Evolutionary conservation across 2,113 vertebrate species (phyloP).

Genomic region (Hoplias malabaricus): DNA sequence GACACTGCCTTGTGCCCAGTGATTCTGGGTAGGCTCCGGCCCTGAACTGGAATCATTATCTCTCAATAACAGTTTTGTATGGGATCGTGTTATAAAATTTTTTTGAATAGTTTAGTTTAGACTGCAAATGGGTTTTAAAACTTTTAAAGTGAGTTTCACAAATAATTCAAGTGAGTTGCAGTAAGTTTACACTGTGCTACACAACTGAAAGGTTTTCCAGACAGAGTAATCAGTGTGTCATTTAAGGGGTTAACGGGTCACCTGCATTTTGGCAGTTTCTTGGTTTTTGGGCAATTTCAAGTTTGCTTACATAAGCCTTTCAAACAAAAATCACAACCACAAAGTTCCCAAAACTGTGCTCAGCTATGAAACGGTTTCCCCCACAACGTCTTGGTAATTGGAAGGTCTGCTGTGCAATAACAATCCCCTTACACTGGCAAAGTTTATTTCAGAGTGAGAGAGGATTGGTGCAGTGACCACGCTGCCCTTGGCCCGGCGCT

Average conservation of each 20-base stretch:
- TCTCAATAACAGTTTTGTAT: too few relatives aligned
- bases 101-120: too few relatives aligned
- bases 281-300: not conserved
- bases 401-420: slow-evolving; percentile 40
- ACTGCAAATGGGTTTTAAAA: too few relatives aligned
- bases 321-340: not conserved
- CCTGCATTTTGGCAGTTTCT: not conserved
- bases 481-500: slow-evolving; percentile 45
- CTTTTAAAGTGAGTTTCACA: too few relatives aligned
- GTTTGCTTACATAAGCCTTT: slow-evolving; percentile 16
- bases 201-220: too few relatives aligned
- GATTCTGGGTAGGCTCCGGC: too few relatives aligned
- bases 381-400: slow-evolving; percentile 37
- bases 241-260: slow-evolving; percentile 15
- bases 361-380: slow-evolving; percentile 39
- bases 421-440: slow-evolving; percentile 26
- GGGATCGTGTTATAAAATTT: too few relatives aligned
- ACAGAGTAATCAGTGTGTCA: not conserved
- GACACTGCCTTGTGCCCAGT: too few relatives aligned
- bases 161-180: too few relatives aligned
- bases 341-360: slow-evolving; percentile 32
- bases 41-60: too few relatives aligned
- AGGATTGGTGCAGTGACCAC: slow-evolving; percentile 42
- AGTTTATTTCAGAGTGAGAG: slow-evolving; percentile 27
- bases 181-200: too few relatives aligned